A percentile compares a stretch with the other conserved stretches of the same genome.
Evolutionary conservation across 2,888 invertebrate species (phyloP).

Genomic region (Sclerodermus sp.): DNA sequence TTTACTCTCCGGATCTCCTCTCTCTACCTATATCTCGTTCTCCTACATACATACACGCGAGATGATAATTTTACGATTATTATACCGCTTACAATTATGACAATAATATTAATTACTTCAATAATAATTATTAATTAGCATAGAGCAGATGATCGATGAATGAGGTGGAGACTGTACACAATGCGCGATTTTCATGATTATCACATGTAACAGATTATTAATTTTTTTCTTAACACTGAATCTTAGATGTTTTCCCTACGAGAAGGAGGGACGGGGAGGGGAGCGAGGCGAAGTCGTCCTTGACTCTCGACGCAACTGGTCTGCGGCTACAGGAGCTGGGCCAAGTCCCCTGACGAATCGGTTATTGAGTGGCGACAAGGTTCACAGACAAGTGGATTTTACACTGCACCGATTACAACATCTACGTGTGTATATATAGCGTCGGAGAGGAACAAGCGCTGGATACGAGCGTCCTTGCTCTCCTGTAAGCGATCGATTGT

Average conservation of each 20-base stretch:
- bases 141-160: slow-evolving; percentile 68
- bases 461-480: too few relatives aligned
- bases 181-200: slow-evolving; percentile 62
- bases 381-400: too few relatives aligned
- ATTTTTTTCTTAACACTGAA: slow-evolving; percentile 56
- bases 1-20: slow-evolving; percentile 10
- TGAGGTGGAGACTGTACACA: slow-evolving; percentile 67
- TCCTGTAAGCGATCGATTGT: background rate
- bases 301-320: too few relatives aligned
- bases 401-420: too few relatives aligned
- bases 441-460: too few relatives aligned
- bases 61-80: slow-evolving; percentile 42
- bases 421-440: too few relatives aligned
- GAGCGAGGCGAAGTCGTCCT: background rate
- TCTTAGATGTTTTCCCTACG: slow-evolving; percentile 19
- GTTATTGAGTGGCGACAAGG: too few relatives aligned
- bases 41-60: slow-evolving; percentile 24
- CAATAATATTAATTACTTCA: slow-evolving; percentile 53
- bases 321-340: too few relatives aligned
- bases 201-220: slow-evolving; percentile 72
- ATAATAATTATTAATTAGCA: slow-evolving; percentile 62
- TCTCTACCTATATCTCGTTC: slow-evolving; percentile 11
- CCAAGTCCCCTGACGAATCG: too few relatives aligned
- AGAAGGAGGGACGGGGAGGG: background rate
- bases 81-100: slow-evolving; percentile 46